phyloP scores from a whole-genome alignment of 2,113 vertebrate species.

The Nipponia nippon region DNA sequence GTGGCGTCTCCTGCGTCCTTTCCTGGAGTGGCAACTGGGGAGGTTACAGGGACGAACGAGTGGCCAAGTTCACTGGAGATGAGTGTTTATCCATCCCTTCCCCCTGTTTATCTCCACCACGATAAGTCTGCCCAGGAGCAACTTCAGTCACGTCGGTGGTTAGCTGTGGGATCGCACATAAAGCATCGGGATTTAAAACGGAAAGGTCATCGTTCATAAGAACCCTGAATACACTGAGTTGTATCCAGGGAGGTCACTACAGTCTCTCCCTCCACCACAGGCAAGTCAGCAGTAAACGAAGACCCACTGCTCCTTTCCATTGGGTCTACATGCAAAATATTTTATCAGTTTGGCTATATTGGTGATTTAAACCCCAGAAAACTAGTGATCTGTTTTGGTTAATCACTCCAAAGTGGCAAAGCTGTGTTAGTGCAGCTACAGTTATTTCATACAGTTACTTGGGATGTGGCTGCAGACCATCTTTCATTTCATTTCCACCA shows the following conservation, averaged over 20 bases:
- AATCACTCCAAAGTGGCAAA: neutral
- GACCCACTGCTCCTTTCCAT: neutral
- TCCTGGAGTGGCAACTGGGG: neutral
- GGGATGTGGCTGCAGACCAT: neutral
- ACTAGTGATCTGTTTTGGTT: neutral
- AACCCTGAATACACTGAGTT: neutral
- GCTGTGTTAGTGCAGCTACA: neutral
- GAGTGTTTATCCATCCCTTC: conserved; percentile 22
- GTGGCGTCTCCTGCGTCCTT: neutral
- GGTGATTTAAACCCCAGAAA: neutral
- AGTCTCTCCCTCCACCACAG: neutral
- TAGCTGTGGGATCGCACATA: neutral
- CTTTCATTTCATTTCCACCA: neutral
- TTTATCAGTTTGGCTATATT: accelerated
- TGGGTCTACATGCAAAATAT: neutral
- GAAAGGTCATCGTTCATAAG: neutral
- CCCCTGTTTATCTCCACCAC: neutral
- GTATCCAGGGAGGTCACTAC: neutral
- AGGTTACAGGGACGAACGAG: neutral
- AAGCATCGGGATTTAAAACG: neutral
- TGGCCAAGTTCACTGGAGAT: neutral
- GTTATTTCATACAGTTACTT: neutral
- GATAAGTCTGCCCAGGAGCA: neutral
- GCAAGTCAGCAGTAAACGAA: neutral
- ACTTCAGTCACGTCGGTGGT: neutral